These are phyloP conservation scores for Serrognathus titanus DNA, from an alignment of 2,888 invertebrate genomes.

Conservation along the genomic window DNA sequence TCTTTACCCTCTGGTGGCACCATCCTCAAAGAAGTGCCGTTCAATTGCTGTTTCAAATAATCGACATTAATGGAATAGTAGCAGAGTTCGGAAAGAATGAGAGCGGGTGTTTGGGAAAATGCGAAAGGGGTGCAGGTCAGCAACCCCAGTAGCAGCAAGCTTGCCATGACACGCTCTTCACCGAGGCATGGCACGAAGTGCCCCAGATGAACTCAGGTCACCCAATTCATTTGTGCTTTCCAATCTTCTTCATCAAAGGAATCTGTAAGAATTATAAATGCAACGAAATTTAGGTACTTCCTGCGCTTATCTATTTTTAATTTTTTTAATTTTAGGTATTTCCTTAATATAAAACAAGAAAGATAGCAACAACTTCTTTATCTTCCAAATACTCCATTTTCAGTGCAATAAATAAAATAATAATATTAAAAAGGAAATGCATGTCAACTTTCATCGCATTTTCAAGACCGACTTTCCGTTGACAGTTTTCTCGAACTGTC, in stretches of 20 bases:
- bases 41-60: slow-evolving; percentile 60
- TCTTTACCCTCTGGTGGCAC: slow-evolving; percentile 40
- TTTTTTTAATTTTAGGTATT: no score
- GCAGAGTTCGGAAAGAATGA: slow-evolving; percentile 47
- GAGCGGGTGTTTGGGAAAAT: slow-evolving; percentile 50
- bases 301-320: no score
- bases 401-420: no score
- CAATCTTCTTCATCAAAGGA: neutral
- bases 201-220: slow-evolving; percentile 21
- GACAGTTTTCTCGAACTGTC: no score
- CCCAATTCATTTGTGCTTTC: slow-evolving; percentile 13
- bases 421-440: no score
- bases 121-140: slow-evolving; percentile 52
- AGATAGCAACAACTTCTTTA: no score
- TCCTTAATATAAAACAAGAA: no score
- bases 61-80: slow-evolving; percentile 57
- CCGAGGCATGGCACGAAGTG: slow-evolving; percentile 40
- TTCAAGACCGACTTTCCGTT: no score
- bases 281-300: no score
- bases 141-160: slow-evolving; percentile 60
- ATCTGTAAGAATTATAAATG: neutral
- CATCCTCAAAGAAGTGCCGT: slow-evolving; percentile 53
- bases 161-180: slow-evolving; percentile 43
- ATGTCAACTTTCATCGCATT: no score
- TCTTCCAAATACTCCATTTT: no score